A percentile compares a stretch with the other conserved stretches of the same genome.
Evolutionary conservation across 2,888 invertebrate species (phyloP).

Genomic region (Podabrus alpinus): DNA sequence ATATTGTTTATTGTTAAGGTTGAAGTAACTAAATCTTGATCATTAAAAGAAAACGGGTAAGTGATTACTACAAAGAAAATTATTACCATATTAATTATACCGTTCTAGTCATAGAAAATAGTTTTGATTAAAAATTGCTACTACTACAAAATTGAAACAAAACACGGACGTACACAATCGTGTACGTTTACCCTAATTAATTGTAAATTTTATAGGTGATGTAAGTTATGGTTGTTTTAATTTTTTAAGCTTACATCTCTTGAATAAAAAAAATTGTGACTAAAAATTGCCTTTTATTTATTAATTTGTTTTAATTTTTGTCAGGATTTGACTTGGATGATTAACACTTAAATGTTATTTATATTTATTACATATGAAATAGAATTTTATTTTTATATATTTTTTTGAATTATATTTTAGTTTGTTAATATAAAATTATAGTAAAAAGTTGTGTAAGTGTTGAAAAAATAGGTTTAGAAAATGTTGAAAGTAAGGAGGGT

Average conservation of each 20-base stretch:
- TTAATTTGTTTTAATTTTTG: neutral
- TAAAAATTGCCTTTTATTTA: neutral
- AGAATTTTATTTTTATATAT: neutral
- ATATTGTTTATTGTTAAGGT: constrained; percentile 1
- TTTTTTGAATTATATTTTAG: neutral
- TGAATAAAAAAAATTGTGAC: neutral
- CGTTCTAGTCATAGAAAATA: constrained; percentile 3
- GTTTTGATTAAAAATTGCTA: neutral
- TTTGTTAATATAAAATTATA: neutral
- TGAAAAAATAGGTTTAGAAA: neutral
- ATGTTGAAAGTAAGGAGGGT: neutral
- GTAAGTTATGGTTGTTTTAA: neutral
- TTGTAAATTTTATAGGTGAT: neutral
- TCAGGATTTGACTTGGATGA: neutral
- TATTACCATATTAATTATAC: neutral
- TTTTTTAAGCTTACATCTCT: neutral
- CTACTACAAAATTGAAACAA: neutral
- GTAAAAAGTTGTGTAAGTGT: neutral
- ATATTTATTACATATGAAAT: neutral
- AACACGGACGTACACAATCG: neutral
- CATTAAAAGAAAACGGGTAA: neutral
- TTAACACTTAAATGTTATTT: neutral
- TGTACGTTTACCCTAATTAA: neutral
- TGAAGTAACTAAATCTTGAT: neutral
- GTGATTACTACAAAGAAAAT: neutral